Conservation (phyloP, 2,113 vertebrate species). For the Canis aureus region DNA sequence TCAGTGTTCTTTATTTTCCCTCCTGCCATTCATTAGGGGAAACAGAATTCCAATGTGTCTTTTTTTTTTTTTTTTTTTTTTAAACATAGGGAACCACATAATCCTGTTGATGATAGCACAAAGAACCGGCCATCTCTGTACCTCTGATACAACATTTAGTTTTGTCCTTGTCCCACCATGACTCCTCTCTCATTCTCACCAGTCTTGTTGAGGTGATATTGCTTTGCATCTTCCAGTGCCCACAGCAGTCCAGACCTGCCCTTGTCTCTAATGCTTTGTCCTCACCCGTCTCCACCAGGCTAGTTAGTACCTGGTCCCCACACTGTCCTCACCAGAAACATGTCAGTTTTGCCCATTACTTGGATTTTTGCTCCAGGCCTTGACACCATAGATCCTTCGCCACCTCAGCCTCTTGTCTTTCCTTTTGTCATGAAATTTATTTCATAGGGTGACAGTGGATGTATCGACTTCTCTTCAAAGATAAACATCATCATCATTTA, state of each 20-base stretch:
- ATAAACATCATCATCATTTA: not conserved
- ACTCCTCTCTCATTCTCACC: fast-evolving
- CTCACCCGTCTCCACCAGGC: not conserved
- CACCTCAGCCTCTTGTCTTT: not conserved
- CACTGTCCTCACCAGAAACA: not conserved
- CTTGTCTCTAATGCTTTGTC: not conserved
- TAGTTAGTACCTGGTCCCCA: not conserved
- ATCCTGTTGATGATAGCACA: not conserved
- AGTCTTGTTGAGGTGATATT: too few species aligned
- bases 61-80: not conserved
- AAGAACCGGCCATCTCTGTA: not conserved
- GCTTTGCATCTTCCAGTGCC: not conserved
- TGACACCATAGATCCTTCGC: not conserved
- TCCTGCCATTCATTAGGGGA: not conserved
- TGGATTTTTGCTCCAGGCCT: not conserved
- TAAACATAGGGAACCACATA: not conserved
- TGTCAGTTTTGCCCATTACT: not conserved
- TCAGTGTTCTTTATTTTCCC: not conserved
- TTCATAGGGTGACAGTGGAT: not conserved
- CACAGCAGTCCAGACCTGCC: not conserved
- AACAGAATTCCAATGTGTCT: not conserved
- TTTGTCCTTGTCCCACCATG: too few species aligned
- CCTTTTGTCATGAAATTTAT: not conserved
- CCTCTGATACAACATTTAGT: too few species aligned
- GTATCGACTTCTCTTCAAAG: not conserved